Percentiles rank a stretch among this genome's conserved stretches.
Evolutionary conservation across 2,113 vertebrate genomes (phyloP).

Genomic region (Polypterus bichir): DNA sequence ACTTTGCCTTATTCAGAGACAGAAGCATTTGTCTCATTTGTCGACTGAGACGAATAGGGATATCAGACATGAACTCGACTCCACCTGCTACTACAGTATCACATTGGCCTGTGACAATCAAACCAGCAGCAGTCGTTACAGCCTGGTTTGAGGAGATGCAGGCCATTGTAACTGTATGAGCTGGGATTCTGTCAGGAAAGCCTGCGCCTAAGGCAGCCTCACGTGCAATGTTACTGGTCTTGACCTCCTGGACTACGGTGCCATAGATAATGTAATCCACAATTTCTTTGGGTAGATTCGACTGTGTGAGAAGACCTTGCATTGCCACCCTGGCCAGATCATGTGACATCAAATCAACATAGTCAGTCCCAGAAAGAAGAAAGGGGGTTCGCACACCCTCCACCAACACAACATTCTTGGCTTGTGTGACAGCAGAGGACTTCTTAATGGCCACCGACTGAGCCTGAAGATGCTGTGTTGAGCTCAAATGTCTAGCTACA

Average conservation of each 20-base stretch:
- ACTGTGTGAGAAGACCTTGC: slow-evolving; percentile 1
- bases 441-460: too few species aligned
- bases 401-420: slow-evolving; percentile 5
- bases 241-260: slow-evolving; percentile 8
- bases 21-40: slow-evolving; percentile 95
- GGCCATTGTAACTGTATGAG: slow-evolving; percentile 95
- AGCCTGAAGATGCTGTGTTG: too few species aligned
- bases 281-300: background rate
- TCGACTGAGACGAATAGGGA: slow-evolving; percentile 91
- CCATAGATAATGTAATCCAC: slow-evolving; percentile 6
- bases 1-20: slow-evolving; percentile 78
- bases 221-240: slow-evolving; percentile 8
- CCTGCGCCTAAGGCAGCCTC: slow-evolving; percentile 86
- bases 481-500: too few species aligned
- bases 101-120: slow-evolving; percentile 81
- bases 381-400: slow-evolving; percentile 6
- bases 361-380: slow-evolving; percentile 4
- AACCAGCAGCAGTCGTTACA: slow-evolving; percentile 78
- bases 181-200: slow-evolving; percentile 83
- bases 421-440: background rate
- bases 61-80: slow-evolving; percentile 88
- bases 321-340: slow-evolving; percentile 2
- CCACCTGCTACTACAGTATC: slow-evolving; percentile 76
- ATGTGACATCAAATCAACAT: slow-evolving; percentile 5
- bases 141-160: slow-evolving; percentile 96